These are phyloP conservation scores for fruit fly (Drosophila melanogaster) DNA, from an alignment of 1,140 invertebrate species.

Conservation along the genomic window DNA sequence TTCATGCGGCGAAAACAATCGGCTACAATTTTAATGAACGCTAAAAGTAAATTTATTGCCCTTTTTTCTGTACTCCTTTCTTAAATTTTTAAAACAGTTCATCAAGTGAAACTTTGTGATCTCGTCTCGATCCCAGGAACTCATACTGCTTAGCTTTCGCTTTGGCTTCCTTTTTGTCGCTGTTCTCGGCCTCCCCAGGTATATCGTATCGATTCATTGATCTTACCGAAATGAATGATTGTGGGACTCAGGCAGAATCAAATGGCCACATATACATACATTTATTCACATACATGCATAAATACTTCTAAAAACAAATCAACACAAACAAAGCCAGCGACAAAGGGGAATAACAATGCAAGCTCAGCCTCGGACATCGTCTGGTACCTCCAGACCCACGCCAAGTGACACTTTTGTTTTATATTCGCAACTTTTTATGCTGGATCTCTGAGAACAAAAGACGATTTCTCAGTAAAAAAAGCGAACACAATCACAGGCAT, in stretches of 20 bases:
- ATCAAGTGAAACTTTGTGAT: constrained; percentile 51
- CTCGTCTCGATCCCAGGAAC: constrained; percentile 16
- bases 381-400: constrained; percentile 43
- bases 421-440: constrained; percentile 79
- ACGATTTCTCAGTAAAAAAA: constrained; percentile 76
- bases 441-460: constrained; percentile 70
- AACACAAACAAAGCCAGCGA: constrained; percentile 25
- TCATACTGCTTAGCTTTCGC: constrained; percentile 30
- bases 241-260: constrained; percentile 55
- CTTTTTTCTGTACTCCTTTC: constrained; percentile 36
- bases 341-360: constrained; percentile 70
- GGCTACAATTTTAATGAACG: constrained; percentile 74
- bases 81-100: constrained; percentile 72
- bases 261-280: constrained; percentile 35
- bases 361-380: constrained; percentile 47
- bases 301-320: constrained; percentile 29
- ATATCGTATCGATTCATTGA: constrained; percentile 78
- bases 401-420: constrained; percentile 82
- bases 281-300: constrained; percentile 14
- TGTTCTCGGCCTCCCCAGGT: constrained; percentile 38
- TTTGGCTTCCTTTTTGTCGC: constrained; percentile 66
- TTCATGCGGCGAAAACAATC: constrained; percentile 69
- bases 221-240: constrained; percentile 82
- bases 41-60: constrained; percentile 59
- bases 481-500: constrained; percentile 41